Evolutionary conservation across 2,113 vertebrate genomes (phyloP).

Genomic region (Coracopsis vasa): DNA sequence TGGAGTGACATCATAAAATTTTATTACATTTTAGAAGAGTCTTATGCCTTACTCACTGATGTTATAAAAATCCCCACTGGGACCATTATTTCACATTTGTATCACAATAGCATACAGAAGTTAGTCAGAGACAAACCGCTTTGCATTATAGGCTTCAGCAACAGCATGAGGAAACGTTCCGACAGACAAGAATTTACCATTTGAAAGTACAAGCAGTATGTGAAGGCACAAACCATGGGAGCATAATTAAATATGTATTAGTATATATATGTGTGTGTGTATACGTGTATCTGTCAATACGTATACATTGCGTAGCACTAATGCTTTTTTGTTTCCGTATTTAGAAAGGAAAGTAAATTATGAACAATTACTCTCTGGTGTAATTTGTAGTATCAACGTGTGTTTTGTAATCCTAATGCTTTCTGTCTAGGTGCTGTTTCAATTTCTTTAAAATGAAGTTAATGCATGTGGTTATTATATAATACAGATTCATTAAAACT

Average conservation of each 20-base stretch:
- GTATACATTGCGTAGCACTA: neutral
- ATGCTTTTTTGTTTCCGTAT: neutral
- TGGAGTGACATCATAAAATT: neutral
- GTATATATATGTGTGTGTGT: neutral
- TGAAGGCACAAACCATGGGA: neutral
- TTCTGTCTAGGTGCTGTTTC: neutral
- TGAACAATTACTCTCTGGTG: neutral
- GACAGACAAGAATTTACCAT: neutral
- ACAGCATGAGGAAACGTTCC: neutral
- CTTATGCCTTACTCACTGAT: neutral
- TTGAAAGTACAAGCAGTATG: neutral
- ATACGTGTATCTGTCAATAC: neutral
- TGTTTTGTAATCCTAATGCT: neutral
- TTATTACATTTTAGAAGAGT: neutral
- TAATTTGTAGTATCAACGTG: neutral
- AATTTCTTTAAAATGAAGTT: neutral
- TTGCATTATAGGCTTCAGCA: neutral
- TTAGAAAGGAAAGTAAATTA: neutral
- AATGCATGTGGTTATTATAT: neutral
- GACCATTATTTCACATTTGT: neutral
- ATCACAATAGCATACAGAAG: neutral
- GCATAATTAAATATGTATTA: neutral
- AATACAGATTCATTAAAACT: neutral
- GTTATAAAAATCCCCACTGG: neutral
- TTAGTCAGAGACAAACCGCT: neutral